Evolutionary conservation across 2,113 vertebrate genomes (phyloP).

Genomic region (Nanorana parkeri): DNA sequence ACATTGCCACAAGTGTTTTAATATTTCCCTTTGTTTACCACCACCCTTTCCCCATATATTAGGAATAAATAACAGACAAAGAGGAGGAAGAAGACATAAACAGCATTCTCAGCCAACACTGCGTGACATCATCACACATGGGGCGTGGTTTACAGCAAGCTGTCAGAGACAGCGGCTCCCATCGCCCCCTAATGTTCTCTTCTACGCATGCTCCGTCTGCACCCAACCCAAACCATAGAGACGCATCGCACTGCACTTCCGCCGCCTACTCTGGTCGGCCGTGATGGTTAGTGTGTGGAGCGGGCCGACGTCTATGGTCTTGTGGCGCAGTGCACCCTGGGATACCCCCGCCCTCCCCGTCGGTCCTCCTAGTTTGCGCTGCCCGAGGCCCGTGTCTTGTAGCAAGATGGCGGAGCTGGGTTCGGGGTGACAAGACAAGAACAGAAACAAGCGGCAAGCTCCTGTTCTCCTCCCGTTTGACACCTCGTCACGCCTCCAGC

Average conservation of each 20-base stretch:
- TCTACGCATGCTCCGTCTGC: conserved; percentile 23
- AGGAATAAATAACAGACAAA: too few relatives aligned
- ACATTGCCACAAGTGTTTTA: too few relatives aligned
- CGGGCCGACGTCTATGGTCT: conserved; percentile 1
- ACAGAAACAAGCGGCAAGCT: not conserved
- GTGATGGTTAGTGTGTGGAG: not conserved
- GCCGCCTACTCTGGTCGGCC: not conserved
- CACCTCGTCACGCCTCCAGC: not conserved
- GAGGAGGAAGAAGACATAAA: too few relatives aligned
- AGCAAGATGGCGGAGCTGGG: conserved; percentile 55
- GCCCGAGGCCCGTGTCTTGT: conserved; percentile 52
- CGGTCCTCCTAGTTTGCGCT: conserved; percentile 47
- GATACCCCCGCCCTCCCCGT: conserved; percentile 48
- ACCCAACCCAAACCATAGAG: conserved; percentile 37
- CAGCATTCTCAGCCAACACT: not conserved
- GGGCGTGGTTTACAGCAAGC: not conserved
- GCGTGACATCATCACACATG: not conserved
- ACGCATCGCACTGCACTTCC: conserved; percentile 1
- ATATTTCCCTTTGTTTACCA: too few relatives aligned
- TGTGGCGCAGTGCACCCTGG: conserved; percentile 31
- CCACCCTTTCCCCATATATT: too few relatives aligned
- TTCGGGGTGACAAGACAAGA: conserved; percentile 52
- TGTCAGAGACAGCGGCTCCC: not conserved
- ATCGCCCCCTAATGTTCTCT: not conserved
- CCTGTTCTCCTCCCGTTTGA: not conserved